A percentile compares a stretch with the other conserved stretches of the same genome.
Conservation (phyloP, 2,113 vertebrate species). For the Balaenoptera acutorostrata region DNA sequence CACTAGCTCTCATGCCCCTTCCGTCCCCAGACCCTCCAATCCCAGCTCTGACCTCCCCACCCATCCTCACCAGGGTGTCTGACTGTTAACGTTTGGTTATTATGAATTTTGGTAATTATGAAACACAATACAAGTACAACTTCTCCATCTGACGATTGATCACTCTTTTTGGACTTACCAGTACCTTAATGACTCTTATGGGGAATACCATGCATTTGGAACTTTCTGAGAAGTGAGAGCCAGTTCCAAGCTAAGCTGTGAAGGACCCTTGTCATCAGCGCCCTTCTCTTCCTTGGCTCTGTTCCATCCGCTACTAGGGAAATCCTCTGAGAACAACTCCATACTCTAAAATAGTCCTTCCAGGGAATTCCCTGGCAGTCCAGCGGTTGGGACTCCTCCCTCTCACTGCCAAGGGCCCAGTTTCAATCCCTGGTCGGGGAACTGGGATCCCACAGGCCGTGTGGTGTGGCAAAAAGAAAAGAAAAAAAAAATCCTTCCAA, state of each 20-base stretch:
- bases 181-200: not conserved
- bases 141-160: not conserved
- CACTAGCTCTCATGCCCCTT: no score
- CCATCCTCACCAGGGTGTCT: not conserved
- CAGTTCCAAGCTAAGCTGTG: not conserved
- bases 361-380: not conserved
- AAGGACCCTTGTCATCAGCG: not conserved
- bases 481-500: not conserved
- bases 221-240: not conserved
- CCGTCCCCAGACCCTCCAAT: rapidly evolving
- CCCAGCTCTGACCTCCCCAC: not conserved
- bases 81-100: not conserved
- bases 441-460: not conserved
- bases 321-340: not conserved
- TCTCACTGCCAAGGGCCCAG: not conserved
- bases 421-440: not conserved
- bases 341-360: not conserved
- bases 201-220: not conserved
- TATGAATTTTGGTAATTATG: not conserved
- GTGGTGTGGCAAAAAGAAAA: not conserved
- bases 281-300: not conserved
- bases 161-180: not conserved
- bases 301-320: not conserved
- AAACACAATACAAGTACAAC: not conserved
- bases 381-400: not conserved